Evolutionary conservation across 2,797 vertebrate genomes (phyloP).

Genomic region (Galagoides demidoff): DNA sequence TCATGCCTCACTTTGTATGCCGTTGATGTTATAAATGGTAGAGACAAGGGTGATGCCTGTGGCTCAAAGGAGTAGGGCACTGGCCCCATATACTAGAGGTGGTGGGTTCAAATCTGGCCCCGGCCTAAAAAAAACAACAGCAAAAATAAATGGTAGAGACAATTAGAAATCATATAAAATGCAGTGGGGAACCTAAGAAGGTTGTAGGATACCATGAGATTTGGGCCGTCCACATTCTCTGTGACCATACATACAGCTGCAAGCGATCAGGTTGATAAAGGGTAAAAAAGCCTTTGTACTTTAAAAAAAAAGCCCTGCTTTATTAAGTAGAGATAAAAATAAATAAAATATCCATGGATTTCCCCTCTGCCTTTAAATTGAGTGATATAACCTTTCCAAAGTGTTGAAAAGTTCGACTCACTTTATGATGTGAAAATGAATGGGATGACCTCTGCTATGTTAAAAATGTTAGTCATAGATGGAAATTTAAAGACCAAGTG

Average conservation of each 20-base stretch:
- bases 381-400: background rate
- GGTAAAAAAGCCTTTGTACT: background rate
- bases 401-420: background rate
- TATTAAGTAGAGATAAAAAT: background rate
- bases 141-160: background rate
- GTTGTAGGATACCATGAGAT: background rate
- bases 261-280: background rate
- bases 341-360: background rate
- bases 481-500: background rate
- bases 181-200: background rate
- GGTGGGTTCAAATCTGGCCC: no score
- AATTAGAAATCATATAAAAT: constrained; percentile 45
- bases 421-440: background rate
- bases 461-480: background rate
- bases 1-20: background rate
- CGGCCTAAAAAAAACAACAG: no score
- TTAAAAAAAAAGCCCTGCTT: background rate
- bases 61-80: no score
- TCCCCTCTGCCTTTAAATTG: background rate
- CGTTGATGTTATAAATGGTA: constrained; percentile 57
- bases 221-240: background rate
- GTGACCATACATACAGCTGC: background rate
- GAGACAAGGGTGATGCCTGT: background rate
- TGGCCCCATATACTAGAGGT: no score
- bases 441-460: background rate